phyloP scores from a whole-genome alignment of 2,888 invertebrate species.

The Cataglyphis albicans region DNA sequence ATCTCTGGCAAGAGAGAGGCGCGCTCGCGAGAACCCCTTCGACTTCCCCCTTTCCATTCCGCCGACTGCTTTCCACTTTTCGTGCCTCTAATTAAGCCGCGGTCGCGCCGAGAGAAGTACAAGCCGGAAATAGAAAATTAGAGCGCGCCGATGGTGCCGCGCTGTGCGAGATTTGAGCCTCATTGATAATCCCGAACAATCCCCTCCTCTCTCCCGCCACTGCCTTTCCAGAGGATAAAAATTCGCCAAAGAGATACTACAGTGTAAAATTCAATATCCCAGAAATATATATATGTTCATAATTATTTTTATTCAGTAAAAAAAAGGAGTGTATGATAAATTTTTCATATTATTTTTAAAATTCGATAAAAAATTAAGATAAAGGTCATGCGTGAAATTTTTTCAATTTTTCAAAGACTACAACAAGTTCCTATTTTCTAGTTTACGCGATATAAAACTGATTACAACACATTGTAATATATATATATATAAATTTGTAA shows the following conservation, averaged over 20 bases:
- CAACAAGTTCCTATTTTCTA: neutral
- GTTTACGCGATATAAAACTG: neutral
- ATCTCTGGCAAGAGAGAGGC: slow-evolving; percentile 21
- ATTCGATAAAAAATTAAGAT: neutral
- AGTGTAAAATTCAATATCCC: neutral
- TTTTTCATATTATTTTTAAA: neutral
- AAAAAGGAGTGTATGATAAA: neutral
- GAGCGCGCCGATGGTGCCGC: slow-evolving; percentile 20
- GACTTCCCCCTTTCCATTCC: neutral
- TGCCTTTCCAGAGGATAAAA: neutral
- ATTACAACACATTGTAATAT: neutral
- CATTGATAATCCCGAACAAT: neutral
- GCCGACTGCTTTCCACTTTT: slow-evolving; percentile 38
- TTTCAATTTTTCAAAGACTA: neutral
- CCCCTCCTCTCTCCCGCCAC: too few relatives aligned
- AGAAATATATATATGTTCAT: neutral
- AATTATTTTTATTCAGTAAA: neutral
- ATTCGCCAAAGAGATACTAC: neutral
- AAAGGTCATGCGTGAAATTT: neutral
- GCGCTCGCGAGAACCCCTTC: slow-evolving; percentile 8
- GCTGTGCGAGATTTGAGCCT: slow-evolving; percentile 23
- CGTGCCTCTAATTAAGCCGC: slow-evolving; percentile 49
- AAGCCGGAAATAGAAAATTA: slow-evolving; percentile 56
- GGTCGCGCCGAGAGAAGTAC: slow-evolving; percentile 44
- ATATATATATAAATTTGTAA: neutral